Evolutionary conservation across 2,113 vertebrate species (phyloP).

Genomic region (Amazona vittata): DNA sequence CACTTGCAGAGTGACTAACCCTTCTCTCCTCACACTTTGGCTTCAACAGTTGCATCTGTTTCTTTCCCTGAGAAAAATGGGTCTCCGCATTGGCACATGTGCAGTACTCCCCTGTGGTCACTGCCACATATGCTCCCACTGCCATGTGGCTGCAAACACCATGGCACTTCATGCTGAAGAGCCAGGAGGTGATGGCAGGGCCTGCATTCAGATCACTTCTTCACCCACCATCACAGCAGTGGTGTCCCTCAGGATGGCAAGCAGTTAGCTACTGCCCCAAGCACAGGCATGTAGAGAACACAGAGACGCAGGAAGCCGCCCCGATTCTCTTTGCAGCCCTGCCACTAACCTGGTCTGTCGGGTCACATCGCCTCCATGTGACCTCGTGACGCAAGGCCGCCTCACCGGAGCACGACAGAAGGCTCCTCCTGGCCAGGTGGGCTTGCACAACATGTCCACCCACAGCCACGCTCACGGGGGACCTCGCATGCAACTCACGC

Average conservation of each 20-base stretch:
- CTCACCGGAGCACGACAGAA: neutral
- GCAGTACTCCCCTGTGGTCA: neutral
- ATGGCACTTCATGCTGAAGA: accelerated
- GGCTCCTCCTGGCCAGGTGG: conserved; percentile 3
- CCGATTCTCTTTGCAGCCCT: neutral
- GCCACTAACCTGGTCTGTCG: neutral
- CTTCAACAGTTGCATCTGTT: neutral
- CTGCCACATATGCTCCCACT: accelerated
- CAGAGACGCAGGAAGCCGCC: neutral
- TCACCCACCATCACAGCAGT: neutral
- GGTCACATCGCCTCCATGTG: neutral
- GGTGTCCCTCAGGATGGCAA: neutral
- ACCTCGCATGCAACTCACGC: neutral
- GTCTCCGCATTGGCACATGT: accelerated
- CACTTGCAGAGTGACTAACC: conserved; percentile 43
- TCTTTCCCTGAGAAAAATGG: neutral
- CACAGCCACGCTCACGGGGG: neutral
- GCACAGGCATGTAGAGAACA: neutral
- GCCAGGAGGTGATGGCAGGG: neutral
- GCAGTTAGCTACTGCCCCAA: neutral
- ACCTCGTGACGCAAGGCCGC: neutral
- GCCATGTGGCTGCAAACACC: accelerated
- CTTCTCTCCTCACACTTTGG: neutral
- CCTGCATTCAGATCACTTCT: neutral
- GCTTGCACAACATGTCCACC: neutral